Evolutionary conservation across 2,113 vertebrate species (phyloP).

Genomic region (Bubo bubo): DNA sequence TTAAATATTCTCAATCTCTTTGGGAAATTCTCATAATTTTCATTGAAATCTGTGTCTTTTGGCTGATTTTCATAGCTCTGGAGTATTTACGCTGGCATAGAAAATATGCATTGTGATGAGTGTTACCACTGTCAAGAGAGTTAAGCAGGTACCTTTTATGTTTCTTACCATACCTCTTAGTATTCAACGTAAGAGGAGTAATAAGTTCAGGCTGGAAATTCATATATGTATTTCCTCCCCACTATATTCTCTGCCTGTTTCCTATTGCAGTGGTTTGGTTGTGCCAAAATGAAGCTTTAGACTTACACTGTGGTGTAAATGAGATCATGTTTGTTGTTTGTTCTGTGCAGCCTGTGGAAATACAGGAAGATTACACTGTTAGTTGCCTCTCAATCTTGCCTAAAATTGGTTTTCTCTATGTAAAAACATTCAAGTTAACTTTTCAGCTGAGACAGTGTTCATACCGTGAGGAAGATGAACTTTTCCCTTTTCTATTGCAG

Average conservation of each 20-base stretch:
- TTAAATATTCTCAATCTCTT: background rate
- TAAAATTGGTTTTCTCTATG: background rate
- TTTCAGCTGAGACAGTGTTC: background rate
- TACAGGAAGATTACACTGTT: background rate
- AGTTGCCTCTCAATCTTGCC: background rate
- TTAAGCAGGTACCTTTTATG: background rate
- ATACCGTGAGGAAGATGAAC: background rate
- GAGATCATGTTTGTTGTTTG: background rate
- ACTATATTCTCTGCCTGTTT: background rate
- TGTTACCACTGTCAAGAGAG: background rate
- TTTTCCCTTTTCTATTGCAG: background rate
- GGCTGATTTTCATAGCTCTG: background rate
- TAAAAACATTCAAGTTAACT: background rate
- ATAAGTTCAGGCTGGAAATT: background rate
- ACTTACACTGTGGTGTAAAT: background rate
- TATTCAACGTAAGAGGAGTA: background rate
- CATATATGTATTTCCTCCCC: background rate
- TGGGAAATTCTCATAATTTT: background rate
- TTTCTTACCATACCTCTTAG: background rate
- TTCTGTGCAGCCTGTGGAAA: background rate
- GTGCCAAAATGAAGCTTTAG: background rate
- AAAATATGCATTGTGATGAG: background rate
- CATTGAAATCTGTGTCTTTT: background rate
- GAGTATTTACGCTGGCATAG: background rate
- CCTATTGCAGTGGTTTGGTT: background rate